Evolutionary conservation across 2,113 vertebrate genomes (phyloP).

Genomic region (Pachyramphus minor): DNA sequence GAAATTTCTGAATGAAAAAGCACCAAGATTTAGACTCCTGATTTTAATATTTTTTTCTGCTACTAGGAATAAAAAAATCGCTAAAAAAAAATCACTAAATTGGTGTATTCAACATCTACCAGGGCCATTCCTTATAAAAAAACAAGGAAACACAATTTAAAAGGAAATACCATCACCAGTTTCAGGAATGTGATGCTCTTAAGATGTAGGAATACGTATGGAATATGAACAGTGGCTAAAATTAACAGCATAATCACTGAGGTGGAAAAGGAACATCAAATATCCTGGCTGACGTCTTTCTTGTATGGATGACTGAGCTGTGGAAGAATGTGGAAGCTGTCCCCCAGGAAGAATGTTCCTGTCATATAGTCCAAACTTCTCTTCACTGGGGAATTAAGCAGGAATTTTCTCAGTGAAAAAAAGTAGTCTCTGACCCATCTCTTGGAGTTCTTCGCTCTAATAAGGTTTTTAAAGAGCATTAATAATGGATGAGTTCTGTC

Average conservation of each 20-base stretch:
- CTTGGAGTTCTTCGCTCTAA: neutral
- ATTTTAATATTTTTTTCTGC: neutral
- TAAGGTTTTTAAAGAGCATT: neutral
- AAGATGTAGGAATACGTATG: neutral
- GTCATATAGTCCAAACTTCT: neutral
- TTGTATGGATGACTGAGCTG: neutral
- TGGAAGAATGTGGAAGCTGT: neutral
- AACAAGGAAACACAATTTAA: neutral
- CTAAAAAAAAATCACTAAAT: neutral
- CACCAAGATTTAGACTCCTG: neutral
- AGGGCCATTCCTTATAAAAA: neutral
- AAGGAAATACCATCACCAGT: neutral
- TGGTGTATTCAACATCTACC: rapidly evolving
- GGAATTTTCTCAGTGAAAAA: neutral
- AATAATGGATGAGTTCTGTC: neutral
- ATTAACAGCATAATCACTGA: neutral
- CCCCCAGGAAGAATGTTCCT: neutral
- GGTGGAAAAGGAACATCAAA: neutral
- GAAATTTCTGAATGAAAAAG: neutral
- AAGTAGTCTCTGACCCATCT: neutral
- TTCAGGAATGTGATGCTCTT: neutral
- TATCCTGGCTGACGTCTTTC: neutral
- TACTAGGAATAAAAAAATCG: neutral
- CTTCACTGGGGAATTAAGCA: neutral
- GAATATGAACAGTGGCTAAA: neutral